Base-by-base conservation (phyloP, 1,140 invertebrate species). In the Drosophila pseudoobscura region DNA sequence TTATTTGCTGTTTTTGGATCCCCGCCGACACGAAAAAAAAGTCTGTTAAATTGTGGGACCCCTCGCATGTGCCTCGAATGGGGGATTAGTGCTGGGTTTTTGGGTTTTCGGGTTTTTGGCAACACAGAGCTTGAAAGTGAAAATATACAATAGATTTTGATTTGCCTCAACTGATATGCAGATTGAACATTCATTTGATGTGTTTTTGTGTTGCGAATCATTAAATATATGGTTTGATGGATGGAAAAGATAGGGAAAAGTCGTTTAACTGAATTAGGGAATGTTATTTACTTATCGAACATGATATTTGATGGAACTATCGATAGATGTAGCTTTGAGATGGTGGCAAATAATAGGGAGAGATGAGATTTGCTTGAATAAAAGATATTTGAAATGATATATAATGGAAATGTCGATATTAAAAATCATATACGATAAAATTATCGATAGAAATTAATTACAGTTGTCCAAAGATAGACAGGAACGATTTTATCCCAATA, bases 111-210 rank as follows among this genome's bases (percentile, higher is more conserved):
- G 3, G 31, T 47, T 45, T 73, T 61, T 39, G 60, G 39, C 44
- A 65, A 50, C 44, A 49, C 22, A 51, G 39, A 43, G 52, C 46
- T 52, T 43, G 64, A 85, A 85, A 87, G 82, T 87, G 82, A 85
- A 85, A 85, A 61, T 70, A 53, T 57, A 47, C 43, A 55, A 64
- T 35, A 31, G 39, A 31, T 50, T 70, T 69, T 26, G 64, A 70
- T 69, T 57, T 49, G 26, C 45, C 35, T 4, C 11, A n/a, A 35
- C 11, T 44, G 66, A 70, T 70, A 70, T 26, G 6, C 13, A 22
- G 31, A 52, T 22, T 41, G 11, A 20, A 39, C 15, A 58, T 59
- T 41, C 50, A 75, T 84, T 29, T 15, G 35, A 13, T 49, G 43
- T 22, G 13, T 3, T 17, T 15, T 46, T 87, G 82, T 70, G 80